phyloP scores from a whole-genome alignment of 1,140 invertebrate species.

The Diachasma alloeum region DNA sequence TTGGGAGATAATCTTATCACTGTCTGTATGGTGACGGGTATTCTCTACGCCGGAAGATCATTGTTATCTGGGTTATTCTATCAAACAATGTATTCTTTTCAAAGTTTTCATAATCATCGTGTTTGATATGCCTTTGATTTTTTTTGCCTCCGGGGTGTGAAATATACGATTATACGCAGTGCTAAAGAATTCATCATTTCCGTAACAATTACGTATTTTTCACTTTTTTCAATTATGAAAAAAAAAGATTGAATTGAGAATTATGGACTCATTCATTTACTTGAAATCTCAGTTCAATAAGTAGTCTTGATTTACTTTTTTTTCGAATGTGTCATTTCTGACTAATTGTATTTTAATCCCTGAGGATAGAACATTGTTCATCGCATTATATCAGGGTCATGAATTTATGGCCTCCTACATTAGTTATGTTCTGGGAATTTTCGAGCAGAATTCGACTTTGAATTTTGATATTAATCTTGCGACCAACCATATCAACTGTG shows the following conservation, averaged over 20 bases:
- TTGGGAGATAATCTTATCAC: neutral
- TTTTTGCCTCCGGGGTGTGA: neutral
- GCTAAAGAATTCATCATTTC: too few relatives aligned
- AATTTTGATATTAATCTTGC: neutral
- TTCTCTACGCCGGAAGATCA: neutral
- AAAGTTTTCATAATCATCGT: neutral
- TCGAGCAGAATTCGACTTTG: neutral
- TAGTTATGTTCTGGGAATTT: neutral
- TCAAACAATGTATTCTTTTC: neutral
- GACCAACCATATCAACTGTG: too few relatives aligned
- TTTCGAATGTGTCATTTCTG: too few relatives aligned
- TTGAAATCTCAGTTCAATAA: too few relatives aligned
- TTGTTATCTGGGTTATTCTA: neutral
- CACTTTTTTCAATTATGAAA: neutral
- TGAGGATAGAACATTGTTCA: too few relatives aligned
- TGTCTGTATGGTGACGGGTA: neutral
- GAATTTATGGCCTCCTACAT: neutral
- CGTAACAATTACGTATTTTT: too few relatives aligned
- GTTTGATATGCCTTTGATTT: neutral
- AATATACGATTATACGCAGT: too few relatives aligned
- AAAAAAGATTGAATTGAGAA: too few relatives aligned
- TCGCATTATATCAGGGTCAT: too few relatives aligned
- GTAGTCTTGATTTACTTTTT: too few relatives aligned
- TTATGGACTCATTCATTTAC: too few relatives aligned
- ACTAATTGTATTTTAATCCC: too few relatives aligned